Evolutionary conservation across 1,140 invertebrate genomes (phyloP).

Genomic region (Camponotus vicinus): DNA sequence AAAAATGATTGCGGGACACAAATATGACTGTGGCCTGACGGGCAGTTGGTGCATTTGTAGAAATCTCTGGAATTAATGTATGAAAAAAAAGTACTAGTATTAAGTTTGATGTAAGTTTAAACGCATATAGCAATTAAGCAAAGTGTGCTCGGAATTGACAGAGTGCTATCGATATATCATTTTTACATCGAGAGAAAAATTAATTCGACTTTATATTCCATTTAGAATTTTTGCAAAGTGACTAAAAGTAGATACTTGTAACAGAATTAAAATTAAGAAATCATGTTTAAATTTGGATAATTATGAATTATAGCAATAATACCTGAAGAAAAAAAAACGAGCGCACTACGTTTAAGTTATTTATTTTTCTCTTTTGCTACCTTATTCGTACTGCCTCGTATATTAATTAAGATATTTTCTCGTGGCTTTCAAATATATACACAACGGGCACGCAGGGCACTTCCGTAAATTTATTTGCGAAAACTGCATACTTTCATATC

Average conservation of each 20-base stretch:
- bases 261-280: constrained; percentile 15
- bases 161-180: constrained; percentile 45
- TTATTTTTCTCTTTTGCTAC: constrained; percentile 62
- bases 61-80: constrained; percentile 69
- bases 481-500: constrained; percentile 50
- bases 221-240: constrained; percentile 24
- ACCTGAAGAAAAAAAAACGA: background rate
- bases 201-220: constrained; percentile 10
- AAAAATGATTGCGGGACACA: constrained; percentile 66
- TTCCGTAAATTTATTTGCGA: constrained; percentile 12
- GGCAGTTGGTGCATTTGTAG: constrained; percentile 69
- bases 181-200: constrained; percentile 18
- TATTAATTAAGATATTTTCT: constrained; percentile 15
- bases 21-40: constrained; percentile 67
- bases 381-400: constrained; percentile 29
- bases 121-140: constrained; percentile 66
- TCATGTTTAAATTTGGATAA: constrained; percentile 1
- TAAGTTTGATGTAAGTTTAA: constrained; percentile 67
- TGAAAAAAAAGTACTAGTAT: constrained; percentile 64
- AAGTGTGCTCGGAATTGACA: constrained; percentile 29
- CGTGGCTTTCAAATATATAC: constrained; percentile 30
- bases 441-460: constrained; percentile 7
- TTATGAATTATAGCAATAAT: background rate
- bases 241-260: background rate
- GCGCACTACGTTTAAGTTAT: constrained; percentile 52